Evolutionary conservation across 2,113 vertebrate genomes (phyloP).

Genomic region (Axis porcinus): DNA sequence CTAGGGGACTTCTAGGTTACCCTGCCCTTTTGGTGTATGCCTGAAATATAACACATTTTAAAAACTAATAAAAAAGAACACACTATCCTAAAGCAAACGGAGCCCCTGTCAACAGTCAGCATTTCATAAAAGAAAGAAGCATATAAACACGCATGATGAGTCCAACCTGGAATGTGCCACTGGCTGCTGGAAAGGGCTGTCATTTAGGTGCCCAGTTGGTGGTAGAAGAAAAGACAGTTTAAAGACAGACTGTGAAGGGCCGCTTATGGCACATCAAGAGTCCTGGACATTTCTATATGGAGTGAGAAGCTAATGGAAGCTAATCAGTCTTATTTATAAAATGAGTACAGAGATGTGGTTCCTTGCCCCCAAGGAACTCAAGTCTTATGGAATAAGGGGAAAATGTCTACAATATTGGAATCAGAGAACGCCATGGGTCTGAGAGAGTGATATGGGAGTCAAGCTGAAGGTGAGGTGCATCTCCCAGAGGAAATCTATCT

Average conservation of each 20-base stretch:
- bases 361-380: neutral
- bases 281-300: neutral
- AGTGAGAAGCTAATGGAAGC: neutral
- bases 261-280: neutral
- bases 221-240: constrained; percentile 21
- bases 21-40: neutral
- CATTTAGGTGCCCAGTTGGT: neutral
- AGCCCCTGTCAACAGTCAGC: neutral
- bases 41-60: neutral
- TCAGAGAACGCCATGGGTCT: neutral
- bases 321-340: neutral
- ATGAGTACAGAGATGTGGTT: neutral
- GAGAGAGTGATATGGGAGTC: neutral
- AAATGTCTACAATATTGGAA: neutral
- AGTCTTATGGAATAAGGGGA: neutral
- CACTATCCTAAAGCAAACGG: neutral
- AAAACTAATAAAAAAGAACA: constrained; percentile 29
- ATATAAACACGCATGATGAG: neutral
- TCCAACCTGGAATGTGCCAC: neutral
- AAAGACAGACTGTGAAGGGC: neutral
- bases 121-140: neutral
- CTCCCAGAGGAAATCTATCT: neutral
- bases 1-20: neutral
- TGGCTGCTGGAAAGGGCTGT: constrained; percentile 2
- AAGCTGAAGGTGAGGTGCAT: neutral